These are phyloP conservation scores for Pogonognathellus flavescens DNA, from an alignment of 1,140 invertebrate genomes.

Conservation along the genomic window DNA sequence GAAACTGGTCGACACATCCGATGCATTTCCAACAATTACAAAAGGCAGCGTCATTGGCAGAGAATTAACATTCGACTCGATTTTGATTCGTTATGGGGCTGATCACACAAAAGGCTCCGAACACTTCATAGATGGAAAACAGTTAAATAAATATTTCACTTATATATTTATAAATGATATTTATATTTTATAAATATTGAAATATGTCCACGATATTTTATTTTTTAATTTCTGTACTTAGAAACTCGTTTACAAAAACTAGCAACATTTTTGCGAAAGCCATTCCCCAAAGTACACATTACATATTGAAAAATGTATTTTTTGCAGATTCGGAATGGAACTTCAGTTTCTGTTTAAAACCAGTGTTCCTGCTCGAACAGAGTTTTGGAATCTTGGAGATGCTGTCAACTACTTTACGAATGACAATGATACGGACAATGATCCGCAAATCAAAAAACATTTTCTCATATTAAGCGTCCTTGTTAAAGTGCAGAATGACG, in stretches of 20 bases:
- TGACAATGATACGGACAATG: neutral
- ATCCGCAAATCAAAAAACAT: neutral
- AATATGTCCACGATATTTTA: no score
- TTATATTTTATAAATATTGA: no score
- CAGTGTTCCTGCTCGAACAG: neutral
- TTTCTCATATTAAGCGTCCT: neutral
- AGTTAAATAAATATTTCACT: neutral
- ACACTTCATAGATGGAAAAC: conserved; percentile 30
- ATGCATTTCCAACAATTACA: neutral
- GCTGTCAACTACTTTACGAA: neutral
- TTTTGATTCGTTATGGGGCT: neutral
- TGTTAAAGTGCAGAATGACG: neutral
- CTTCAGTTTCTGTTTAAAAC: conserved; percentile 12
- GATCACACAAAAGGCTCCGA: neutral
- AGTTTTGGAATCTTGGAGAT: neutral
- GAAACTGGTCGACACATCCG: neutral
- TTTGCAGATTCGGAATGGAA: conserved; percentile 9
- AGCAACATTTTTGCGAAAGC: no score
- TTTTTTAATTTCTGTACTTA: no score
- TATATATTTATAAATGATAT: neutral
- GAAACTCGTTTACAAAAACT: no score
- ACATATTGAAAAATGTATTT: no score
- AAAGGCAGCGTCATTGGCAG: conserved; percentile 14
- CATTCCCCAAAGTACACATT: no score
- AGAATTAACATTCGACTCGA: conserved; percentile 3